Conservation (phyloP, 2,797 vertebrate species). For the Mormyrus hasselquistii region DNA sequence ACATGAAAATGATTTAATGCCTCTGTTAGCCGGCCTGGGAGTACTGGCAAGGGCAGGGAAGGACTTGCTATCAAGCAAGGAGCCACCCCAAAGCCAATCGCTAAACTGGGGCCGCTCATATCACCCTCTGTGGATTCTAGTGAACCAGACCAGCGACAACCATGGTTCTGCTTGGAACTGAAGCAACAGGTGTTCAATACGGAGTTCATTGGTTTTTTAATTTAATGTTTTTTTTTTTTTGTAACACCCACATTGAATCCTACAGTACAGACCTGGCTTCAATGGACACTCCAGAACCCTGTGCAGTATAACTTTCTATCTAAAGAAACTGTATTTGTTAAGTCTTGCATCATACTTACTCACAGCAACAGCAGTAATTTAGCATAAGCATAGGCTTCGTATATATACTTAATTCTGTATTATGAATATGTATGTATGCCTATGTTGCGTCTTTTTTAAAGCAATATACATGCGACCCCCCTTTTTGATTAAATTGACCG, state of each 20-base stretch:
- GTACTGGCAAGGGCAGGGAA: not conserved
- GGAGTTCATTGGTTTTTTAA: not conserved
- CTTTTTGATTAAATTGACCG: not conserved
- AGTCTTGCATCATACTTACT: slow-evolving; percentile 3
- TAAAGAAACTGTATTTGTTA: slow-evolving; percentile 13
- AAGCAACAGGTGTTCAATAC: not conserved
- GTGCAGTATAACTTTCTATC: slow-evolving; percentile 2
- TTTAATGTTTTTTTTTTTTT: not conserved
- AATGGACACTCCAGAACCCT: not conserved
- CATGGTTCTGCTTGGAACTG: not conserved
- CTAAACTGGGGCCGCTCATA: not conserved
- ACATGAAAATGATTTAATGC: slow-evolving; percentile 98
- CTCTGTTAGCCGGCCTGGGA: not conserved
- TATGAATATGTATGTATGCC: slow-evolving; percentile 14
- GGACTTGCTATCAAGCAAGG: not conserved
- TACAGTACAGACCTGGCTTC: not conserved
- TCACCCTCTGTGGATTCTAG: slow-evolving; percentile 3
- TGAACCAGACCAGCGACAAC: not conserved
- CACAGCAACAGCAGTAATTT: not conserved
- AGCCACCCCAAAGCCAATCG: not conserved
- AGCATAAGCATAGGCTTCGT: slow-evolving; percentile 12
- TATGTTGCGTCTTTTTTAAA: slow-evolving; percentile 3
- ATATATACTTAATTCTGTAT: slow-evolving; percentile 10
- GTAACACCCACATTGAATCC: not conserved
- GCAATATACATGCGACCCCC: not conserved